These are phyloP conservation scores for Lithosia quadra DNA, from an alignment of 2,888 invertebrate genomes.

Conservation along the genomic window DNA sequence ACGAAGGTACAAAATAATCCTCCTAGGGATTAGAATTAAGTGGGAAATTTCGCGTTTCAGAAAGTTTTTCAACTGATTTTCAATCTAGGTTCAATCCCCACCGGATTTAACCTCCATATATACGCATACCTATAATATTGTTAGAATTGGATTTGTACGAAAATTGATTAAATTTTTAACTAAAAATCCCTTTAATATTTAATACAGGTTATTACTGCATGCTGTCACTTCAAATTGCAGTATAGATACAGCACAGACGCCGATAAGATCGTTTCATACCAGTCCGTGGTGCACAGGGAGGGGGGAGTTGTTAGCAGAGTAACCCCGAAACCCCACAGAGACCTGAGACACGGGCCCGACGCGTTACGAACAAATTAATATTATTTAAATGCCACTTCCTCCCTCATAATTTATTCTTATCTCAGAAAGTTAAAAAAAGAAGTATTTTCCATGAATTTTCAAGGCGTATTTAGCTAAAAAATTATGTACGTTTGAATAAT, in stretches of 20 bases:
- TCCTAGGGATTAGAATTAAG: background rate
- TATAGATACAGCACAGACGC: background rate
- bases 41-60: constrained; percentile 5
- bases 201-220: too few relatives aligned
- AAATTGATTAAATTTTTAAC: background rate
- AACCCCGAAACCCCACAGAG: constrained; percentile 28
- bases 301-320: constrained; percentile 23
- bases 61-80: constrained; percentile 27
- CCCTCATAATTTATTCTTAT: constrained; percentile 79
- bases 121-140: too few relatives aligned
- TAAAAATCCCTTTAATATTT: too few relatives aligned
- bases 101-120: too few relatives aligned
- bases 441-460: constrained; percentile 49
- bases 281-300: constrained; percentile 18
- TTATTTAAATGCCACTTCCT: constrained; percentile 72
- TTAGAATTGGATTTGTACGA: background rate
- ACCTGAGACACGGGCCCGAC: constrained; percentile 29
- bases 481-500: constrained; percentile 48
- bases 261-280: constrained; percentile 28
- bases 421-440: constrained; percentile 55
- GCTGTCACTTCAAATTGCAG: background rate
- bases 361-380: constrained; percentile 67
- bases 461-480: constrained; percentile 41
- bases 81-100: constrained; percentile 18
- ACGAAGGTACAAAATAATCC: constrained; percentile 9